These are phyloP conservation scores for Carterocephalus palaemon DNA, from an alignment of 2,888 invertebrate genomes.

Conservation along the genomic window DNA sequence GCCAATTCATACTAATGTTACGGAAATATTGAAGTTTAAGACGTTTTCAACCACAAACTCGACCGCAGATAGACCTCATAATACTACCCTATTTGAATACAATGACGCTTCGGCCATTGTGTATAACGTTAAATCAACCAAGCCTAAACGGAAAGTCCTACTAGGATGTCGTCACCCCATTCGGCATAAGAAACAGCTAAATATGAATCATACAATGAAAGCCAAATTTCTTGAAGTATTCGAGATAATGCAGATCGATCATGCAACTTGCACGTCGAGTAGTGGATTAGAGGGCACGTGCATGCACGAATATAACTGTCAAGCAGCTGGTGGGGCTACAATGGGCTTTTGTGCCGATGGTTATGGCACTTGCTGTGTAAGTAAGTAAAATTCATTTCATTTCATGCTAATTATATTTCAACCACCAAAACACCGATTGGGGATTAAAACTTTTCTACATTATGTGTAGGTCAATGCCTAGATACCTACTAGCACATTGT, in stretches of 20 bases:
- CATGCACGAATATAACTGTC: slow-evolving; percentile 83
- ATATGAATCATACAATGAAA: slow-evolving; percentile 31
- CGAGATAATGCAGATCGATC: slow-evolving; percentile 84
- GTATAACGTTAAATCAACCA: neutral
- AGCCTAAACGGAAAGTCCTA: slow-evolving; percentile 39
- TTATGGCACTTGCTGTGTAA: slow-evolving; percentile 86
- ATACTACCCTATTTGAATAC: neutral
- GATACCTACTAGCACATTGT: no score
- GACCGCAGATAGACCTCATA: no score
- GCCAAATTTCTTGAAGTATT: slow-evolving; percentile 82
- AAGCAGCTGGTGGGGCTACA: slow-evolving; percentile 77
- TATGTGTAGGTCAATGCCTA: no score
- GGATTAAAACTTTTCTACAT: no score
- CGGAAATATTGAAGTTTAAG: neutral
- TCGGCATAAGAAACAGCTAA: slow-evolving; percentile 31
- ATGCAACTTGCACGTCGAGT: slow-evolving; percentile 78
- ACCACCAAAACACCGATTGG: no score
- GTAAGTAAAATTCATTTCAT: slow-evolving; percentile 72
- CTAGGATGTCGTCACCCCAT: slow-evolving; percentile 30
- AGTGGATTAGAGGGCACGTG: slow-evolving; percentile 84
- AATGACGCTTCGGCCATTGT: neutral
- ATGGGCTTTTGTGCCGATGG: slow-evolving; percentile 86
- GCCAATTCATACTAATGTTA: neutral
- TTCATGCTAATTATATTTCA: no score
- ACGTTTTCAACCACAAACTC: neutral